Evolutionary conservation across 2,113 vertebrate species (phyloP).

Genomic region (Cranoglanis bouderius): DNA sequence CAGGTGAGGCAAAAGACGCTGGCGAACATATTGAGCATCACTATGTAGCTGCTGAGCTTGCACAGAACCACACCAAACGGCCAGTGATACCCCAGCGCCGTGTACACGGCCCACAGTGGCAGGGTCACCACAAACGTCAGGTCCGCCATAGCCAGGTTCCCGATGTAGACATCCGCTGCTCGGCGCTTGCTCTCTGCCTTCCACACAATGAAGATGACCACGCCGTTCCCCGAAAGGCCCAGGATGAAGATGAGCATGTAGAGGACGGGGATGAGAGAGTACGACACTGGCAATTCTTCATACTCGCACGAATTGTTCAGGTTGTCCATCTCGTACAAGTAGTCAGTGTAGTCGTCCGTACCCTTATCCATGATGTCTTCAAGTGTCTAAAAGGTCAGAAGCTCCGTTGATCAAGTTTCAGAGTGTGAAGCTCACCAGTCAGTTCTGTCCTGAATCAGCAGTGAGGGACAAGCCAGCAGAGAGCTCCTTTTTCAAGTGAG

Average conservation of each 20-base stretch:
- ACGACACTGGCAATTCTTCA: constrained; percentile 77
- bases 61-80: constrained; percentile 81
- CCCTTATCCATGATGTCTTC: constrained; percentile 53
- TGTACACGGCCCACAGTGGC: constrained; percentile 85
- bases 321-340: constrained; percentile 63
- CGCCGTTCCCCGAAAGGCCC: constrained; percentile 81
- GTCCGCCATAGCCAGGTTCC: constrained; percentile 83
- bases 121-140: constrained; percentile 84
- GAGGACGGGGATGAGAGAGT: constrained; percentile 80
- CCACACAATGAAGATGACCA: constrained; percentile 85
- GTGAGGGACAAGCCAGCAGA: background rate
- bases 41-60: constrained; percentile 83
- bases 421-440: background rate
- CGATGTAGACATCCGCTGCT: constrained; percentile 80
- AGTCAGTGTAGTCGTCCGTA: constrained; percentile 51
- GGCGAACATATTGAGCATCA: constrained; percentile 85
- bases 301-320: constrained; percentile 70
- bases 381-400: background rate
- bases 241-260: constrained; percentile 87
- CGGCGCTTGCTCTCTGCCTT: constrained; percentile 73
- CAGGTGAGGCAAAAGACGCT: constrained; percentile 86
- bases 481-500: background rate
- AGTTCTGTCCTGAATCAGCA: background rate
- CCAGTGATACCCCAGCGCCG: constrained; percentile 83
- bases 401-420: background rate